Evolutionary conservation across 1,140 invertebrate genomes (phyloP), one percentile per base, ranked within the genome.

Genomic region (Protaetia brevitarsis): DNA sequence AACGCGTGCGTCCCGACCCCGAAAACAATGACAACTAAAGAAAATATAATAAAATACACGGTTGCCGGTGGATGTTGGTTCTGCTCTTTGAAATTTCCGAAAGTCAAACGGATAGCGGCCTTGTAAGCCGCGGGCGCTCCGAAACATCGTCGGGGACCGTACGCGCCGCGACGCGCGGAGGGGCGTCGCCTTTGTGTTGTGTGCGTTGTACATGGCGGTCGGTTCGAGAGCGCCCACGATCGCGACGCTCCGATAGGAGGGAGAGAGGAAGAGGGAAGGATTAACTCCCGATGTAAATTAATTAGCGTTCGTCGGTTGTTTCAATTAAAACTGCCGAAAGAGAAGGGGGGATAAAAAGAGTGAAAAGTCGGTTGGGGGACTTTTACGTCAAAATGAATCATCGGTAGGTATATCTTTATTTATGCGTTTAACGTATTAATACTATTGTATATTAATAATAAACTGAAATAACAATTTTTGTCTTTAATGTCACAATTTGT

Each of bases 21-120:
- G 51, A 61, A n/a, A 61, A 63, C 65, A 66, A 66, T 63, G 65
- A 63, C 65, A 66, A 63, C 56, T 29, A 29, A 63, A 60, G 56
- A 45, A 66, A 62, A 51, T 51, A 51, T 51, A 51, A 51, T 51
- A 51, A 51, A 51, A 51, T 51, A 51, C 41, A 51, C 41, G 19
- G 19, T 23, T 23, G 11, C 13, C 13, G 19, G 41, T 51, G 11
- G 13, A 23, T 16, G 31, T 11, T 23, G 16, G 41, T 8, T 34
- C 1, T 23, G 21, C 13, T 51, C 41, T 51, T 51, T 51, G 41
- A 51, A 51, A 51, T 51, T 51, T 51, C 41, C 41, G 41, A 19
- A 51, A 51, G 41, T 51, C 16, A 51, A 51, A 51, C 41, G 41
- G 19, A 51, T 51, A 10, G 41, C 41, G 41, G 41, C 41, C 41